phyloP scores from a whole-genome alignment of 2,797 vertebrate genomes.

The Nyctibius grandis region DNA sequence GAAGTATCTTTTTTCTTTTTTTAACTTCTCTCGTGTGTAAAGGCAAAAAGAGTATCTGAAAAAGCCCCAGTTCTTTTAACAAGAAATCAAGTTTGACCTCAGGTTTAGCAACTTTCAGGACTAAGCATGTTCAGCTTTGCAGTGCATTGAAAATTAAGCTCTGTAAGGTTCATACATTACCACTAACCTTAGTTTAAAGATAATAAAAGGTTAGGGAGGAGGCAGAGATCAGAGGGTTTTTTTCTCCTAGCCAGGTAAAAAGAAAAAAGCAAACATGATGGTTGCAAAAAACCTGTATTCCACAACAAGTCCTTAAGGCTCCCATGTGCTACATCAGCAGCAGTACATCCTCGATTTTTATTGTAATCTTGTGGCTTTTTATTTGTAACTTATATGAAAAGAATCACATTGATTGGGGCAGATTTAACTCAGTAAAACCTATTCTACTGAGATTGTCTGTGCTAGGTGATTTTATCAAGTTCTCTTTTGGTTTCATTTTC shows the following conservation, averaged over 20 bases:
- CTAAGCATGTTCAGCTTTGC: background rate
- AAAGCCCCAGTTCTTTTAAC: background rate
- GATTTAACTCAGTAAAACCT: constrained; percentile 98
- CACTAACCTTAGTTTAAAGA: constrained; percentile 31
- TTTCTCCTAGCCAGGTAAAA: constrained; percentile 39
- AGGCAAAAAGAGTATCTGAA: background rate
- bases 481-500: constrained; percentile 98
- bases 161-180: background rate
- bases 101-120: constrained; percentile 17
- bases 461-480: constrained; percentile 95
- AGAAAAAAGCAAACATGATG: constrained; percentile 65
- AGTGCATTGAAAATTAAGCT: constrained; percentile 47
- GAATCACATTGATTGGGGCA: constrained; percentile 96
- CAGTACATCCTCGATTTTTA: constrained; percentile 80
- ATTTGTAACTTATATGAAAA: constrained; percentile 97
- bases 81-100: background rate
- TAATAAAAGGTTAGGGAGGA: constrained; percentile 39
- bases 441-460: constrained; percentile 92
- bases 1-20: background rate
- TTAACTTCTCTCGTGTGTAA: background rate
- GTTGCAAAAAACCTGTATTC: constrained; percentile 70
- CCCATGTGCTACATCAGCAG: constrained; percentile 74
- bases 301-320: constrained; percentile 75
- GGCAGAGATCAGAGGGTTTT: background rate
- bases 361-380: constrained; percentile 95